Base-by-base conservation (phyloP, 2,113 vertebrate genomes). In the Nansenia antarctica region DNA sequence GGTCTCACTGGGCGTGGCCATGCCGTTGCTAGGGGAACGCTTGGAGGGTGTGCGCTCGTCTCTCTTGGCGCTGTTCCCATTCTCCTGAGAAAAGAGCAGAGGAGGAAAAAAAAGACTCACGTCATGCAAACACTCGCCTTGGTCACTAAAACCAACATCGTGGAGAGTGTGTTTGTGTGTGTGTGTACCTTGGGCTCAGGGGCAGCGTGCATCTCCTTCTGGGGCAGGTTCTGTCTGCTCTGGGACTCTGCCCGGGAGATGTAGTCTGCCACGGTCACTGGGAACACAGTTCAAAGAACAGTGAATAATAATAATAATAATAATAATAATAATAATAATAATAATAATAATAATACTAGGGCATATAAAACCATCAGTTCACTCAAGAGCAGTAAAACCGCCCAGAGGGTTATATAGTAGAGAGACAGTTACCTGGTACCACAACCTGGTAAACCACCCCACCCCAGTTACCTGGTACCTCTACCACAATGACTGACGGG, bases 201-300 rank as follows among this genome's bases (percentile, higher is more conserved):
- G 69, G 72, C 87, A 57, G 78, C 67, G 35, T 92, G 88, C 62
- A 85, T 86, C 32, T 91, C 91, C 53, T 90, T 92, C 77, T 90
- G 88, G 15, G 92, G 91, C 27, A 94, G 86, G 64, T 92, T 93
- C 90, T 96, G 94, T 85, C 95, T 90, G 90, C 95, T 96, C 86
- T 96, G 94, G 66, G 95, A 96, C 78, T 96, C 95, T 0, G 95
- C 87, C 2, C 95, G 93, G 82, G 95, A 96, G 76, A 96, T 96
- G 80, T 95, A 96, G 84, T 96, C 95, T 11, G 95, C 95, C 78
- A 96, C 95, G 3, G 94, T 94, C 90, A 95, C 95, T 94, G 80
- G 1, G 77, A 45, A 54, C 53, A 70, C 29, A 47, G 49, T 20
- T 55, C 6, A 55, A 27, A 26, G 37, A 7, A 57, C 26, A 26